Evolutionary conservation across 2,113 vertebrate species (phyloP), one percentile per base, ranked within the genome.

Genomic region (Chloropsis cyanopogon): DNA sequence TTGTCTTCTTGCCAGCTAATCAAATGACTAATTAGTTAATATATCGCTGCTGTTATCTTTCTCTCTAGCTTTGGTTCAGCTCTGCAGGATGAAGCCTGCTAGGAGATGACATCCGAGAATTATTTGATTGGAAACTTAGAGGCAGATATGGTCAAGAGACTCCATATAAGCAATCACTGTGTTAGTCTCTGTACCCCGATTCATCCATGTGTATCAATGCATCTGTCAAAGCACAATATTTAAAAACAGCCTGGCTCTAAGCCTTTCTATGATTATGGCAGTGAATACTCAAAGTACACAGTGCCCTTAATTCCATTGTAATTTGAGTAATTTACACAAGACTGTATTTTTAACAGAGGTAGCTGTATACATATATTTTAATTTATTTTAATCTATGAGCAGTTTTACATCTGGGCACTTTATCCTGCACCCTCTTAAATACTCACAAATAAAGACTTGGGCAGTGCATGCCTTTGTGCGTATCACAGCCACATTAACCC

Each of bases 21-120:
- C 76, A 71, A 89, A 75, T 94, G 65, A 93, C 77, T 94, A 95
- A 95, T 95, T 95, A 96, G 78, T 85, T 91, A 35, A 37, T 79
- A 8, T 50, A 86, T 83, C 0, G 1, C 77, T 87, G 82, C 39
- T 3, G 13, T 87, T 95, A 76, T 73, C 70, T 85, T 86, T 73
- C 91, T 85, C 63, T 77, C 35, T 84, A 77, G 52, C 69, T 73
- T 95, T 88, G 47, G 49, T 93, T 95, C 77, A 82, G 66, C 56
- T 90, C 41, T 96, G 70, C 37, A 69, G 31, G 49, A 53, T 46
- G 76, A 93, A 88, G 41, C 35, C 53, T 87, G 73, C 39, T 81
- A 86, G 66, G 41, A 79, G 35, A 54, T 9, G 25, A 83, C 71
- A 76, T 44, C 52, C 86, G 56, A 81, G 80, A 88, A 88, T 41